Percentiles rank a stretch among this genome's conserved stretches.
phyloP scores from a whole-genome alignment of 2,797 vertebrate genomes.

The Phylloscopus collybita region DNA sequence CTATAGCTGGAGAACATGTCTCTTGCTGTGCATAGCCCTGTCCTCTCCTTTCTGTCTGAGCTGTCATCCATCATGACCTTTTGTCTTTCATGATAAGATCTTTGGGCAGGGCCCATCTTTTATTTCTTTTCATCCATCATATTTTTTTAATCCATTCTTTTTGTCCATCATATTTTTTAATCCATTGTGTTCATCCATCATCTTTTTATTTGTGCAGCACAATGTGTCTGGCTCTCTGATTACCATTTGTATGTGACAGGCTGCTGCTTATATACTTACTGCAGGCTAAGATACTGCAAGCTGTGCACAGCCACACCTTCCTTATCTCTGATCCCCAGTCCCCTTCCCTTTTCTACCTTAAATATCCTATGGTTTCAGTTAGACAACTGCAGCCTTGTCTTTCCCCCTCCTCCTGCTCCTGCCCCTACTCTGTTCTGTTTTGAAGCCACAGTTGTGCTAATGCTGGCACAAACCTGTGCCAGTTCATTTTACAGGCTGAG shows the following conservation, averaged over 20 bases:
- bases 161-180: neutral
- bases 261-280: neutral
- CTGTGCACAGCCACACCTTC: neutral
- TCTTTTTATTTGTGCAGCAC: neutral
- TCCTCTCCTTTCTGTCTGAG: neutral
- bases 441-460: constrained; percentile 33
- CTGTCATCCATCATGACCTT: neutral
- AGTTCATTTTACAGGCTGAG: constrained; percentile 28
- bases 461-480: constrained; percentile 3
- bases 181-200: neutral
- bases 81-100: neutral
- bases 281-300: neutral
- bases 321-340: neutral
- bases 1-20: neutral
- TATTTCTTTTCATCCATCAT: neutral
- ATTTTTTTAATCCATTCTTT: neutral
- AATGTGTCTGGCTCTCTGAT: neutral
- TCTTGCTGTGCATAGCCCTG: neutral
- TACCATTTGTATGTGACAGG: neutral
- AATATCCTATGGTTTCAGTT: neutral
- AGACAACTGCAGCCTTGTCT: neutral
- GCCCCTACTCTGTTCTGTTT: neutral
- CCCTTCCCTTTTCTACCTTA: neutral
- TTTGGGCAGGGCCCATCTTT: neutral
- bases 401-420: neutral